Base-by-base conservation (phyloP, 2,888 invertebrate genomes). In the Entomobrya proxima region DNA sequence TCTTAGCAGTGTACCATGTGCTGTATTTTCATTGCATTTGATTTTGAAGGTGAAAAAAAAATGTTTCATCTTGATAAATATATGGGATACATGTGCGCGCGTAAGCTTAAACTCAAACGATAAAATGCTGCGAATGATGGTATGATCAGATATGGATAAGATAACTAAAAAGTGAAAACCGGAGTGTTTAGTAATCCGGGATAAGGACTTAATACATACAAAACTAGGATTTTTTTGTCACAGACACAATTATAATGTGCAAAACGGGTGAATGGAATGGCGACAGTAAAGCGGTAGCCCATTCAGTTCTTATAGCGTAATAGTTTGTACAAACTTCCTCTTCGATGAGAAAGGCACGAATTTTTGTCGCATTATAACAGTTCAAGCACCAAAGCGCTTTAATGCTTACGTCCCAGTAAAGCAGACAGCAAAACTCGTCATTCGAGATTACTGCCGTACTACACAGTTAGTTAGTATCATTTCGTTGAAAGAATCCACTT, bases 251-350 rank as follows among this genome's bases (percentile, higher is more conserved):
- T 18, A 21, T 44, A 6, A 13, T 27, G 72, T 72, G 72, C 72
- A 47, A 72, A 72, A 72, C 30, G 27, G 30, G 11, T 27, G 35
- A 35, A 35, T 21, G 55, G 24, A 27, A 58, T 24, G 18, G 21
- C 21, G 13, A 24, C 18, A 18, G 40, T 40, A n/a, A 2, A 1
- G 27, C 40, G 18, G 35, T 11, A 21, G 11, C 30, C 6, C n/a
- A 67, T 67, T 40, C 67, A 40, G 37, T 24, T 40, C 27, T 11
- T 40, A 40, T 47, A 13, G 15, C 30, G 2, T 72, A 79, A 79
- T 47, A 52, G 37, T 69, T 69, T 81, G 4, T 72, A 74, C 81
- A 81, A 81, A 81, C 81, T 69, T 80, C 80, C 80, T 50, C 58
- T 15, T 18, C 24, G 30, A n/a, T 50, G 27, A 35, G 24, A 35